Base-by-base conservation (phyloP, 1,140 invertebrate species). In the Lucilia cuprina region DNA sequence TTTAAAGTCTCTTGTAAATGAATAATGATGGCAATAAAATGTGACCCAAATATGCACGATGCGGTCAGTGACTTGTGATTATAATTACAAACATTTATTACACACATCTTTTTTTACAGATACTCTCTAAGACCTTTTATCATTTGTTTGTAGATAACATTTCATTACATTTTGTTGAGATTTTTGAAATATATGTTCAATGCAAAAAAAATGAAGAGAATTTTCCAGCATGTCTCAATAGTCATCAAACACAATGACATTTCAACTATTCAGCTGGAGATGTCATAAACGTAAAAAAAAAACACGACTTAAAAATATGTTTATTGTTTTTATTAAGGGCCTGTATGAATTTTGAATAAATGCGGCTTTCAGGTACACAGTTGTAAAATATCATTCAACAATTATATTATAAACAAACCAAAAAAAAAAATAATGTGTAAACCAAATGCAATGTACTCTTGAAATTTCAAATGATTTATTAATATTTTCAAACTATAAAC, bases 21-120 rank as follows among this genome's bases (percentile, higher is more conserved):
- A 78, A 78, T 41, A 41, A 78, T 47, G 41, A 35, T 78, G 30
- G 41, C 30, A 78, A 78, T 78, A 41, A 78, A 78, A 78, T 78
- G 34, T 47, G 41, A 35, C 30, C 41, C 75, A 41, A 78, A 47
- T 35, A 41, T 9, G 7, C 75, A 78, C 25, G 34, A 41, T 35
- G 34, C 75, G 30, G 75, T 47, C 75, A 41, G 41, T 41, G 75
- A 78, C 30, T 21, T 70, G 19, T 70, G 21, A 70, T 55, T 70
- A 12, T 25, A 60, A 60, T 70, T 19, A 25, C 3, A 10, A 9
- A 21, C 17, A n/a, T 35, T 78, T 41, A 47, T 35, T 75, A 75
- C 74, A 75, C 13, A n/a, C n/a, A 60, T 70, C 17, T 70, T 21
- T 21, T 21, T 19, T 70, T 70, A 21, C 25, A 21, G n/a, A 30